Percentiles rank a stretch among this genome's conserved stretches.
phyloP scores from a whole-genome alignment of 2,797 vertebrate species.

The Nannoperca australis region DNA sequence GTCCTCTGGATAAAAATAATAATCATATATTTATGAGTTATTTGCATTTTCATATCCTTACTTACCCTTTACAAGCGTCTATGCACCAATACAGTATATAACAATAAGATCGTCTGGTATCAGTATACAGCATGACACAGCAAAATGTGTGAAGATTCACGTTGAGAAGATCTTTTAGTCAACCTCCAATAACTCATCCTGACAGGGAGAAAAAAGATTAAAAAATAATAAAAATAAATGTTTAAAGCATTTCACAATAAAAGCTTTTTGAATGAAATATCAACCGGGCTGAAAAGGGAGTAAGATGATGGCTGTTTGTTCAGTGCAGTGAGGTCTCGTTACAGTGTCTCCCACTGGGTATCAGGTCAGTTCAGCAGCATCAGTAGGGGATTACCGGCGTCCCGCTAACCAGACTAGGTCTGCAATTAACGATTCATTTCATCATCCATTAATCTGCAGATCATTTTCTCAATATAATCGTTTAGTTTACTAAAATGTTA shows the following conservation, averaged over 20 bases:
- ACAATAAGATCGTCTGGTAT: not conserved
- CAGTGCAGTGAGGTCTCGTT: not conserved
- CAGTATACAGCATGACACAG: slow-evolving; percentile 1
- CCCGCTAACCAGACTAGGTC: not conserved
- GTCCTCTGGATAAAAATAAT: not conserved
- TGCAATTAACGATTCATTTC: not conserved
- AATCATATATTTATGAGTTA: not conserved
- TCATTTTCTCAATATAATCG: not conserved
- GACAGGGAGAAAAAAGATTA: not conserved
- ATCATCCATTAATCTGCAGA: not conserved
- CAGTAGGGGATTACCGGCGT: too few species aligned
- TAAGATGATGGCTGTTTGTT: not conserved
- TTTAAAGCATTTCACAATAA: not conserved
- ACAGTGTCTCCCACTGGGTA: not conserved
- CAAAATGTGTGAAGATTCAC: not conserved
- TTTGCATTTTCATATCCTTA: not conserved
- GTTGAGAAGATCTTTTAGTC: not conserved
- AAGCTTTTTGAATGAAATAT: not conserved
- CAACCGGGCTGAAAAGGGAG: not conserved
- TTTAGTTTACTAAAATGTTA: not conserved
- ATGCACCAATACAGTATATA: too few species aligned
- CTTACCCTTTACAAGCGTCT: not conserved
- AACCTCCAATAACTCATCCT: not conserved
- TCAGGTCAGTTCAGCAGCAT: not conserved
- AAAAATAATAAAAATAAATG: not conserved